Percentiles rank a stretch among this genome's conserved stretches.
These are phyloP conservation scores for Triplophysa bombifrons DNA, from an alignment of 2,797 vertebrate genomes.

Conservation along the genomic window DNA sequence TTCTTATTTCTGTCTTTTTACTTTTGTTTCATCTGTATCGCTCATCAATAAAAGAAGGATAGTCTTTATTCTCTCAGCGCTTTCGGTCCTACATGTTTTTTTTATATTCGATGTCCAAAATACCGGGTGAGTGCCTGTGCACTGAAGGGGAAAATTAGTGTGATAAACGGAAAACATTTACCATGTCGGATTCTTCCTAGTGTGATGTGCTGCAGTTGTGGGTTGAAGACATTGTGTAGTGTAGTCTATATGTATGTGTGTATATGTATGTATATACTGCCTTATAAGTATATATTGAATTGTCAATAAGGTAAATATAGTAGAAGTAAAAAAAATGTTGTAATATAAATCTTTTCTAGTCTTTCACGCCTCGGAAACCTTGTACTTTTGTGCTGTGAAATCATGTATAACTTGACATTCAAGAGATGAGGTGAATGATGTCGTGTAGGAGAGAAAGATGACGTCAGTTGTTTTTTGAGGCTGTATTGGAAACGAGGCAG, in stretches of 20 bases:
- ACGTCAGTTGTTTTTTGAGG: constrained; percentile 38
- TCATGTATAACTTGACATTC: constrained; percentile 16
- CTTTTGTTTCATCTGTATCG: neutral
- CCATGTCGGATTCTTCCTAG: neutral
- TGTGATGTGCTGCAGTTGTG: too few species aligned
- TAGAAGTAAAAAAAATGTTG: too few species aligned
- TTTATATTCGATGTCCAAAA: constrained; percentile 43
- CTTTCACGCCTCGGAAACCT: neutral
- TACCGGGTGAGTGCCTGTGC: constrained; percentile 40
- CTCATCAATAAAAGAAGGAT: constrained; percentile 40
- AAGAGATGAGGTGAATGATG: neutral
- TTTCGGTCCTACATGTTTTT: constrained; percentile 26
- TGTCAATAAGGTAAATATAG: too few species aligned
- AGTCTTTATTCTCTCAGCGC: constrained; percentile 3
- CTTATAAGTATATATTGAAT: too few species aligned
- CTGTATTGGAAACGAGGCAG: neutral
- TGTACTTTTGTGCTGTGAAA: neutral
- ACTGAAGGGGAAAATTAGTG: neutral
- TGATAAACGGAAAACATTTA: neutral
- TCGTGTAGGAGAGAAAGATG: constrained; percentile 20
- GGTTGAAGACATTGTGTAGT: too few species aligned
- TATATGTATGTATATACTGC: neutral
- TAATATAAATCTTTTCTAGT: too few species aligned
- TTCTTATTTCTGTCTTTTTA: neutral
- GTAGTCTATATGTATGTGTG: neutral